Evolutionary conservation across 2,888 invertebrate genomes (phyloP).

Genomic region (Lumbricus terrestris): DNA sequence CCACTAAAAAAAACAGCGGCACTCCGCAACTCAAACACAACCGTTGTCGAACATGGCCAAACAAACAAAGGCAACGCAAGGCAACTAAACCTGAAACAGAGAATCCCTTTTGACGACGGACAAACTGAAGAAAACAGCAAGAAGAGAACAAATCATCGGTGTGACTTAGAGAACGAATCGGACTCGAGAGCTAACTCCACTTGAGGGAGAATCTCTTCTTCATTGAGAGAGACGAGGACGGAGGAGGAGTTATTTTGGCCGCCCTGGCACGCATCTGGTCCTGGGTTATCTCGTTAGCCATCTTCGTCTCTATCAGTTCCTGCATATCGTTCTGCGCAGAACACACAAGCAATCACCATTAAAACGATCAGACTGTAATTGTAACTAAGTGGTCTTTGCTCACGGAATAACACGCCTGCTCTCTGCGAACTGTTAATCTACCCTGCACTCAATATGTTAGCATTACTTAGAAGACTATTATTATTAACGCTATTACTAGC

Average conservation of each 20-base stretch:
- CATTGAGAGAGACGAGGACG: neutral
- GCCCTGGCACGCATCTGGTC: conserved; percentile 40
- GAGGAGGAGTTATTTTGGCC: neutral
- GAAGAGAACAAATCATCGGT: too few species aligned
- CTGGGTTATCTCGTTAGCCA: conserved; percentile 73
- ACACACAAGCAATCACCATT: conserved; percentile 43
- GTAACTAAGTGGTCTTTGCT: too few species aligned
- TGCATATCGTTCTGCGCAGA: conserved; percentile 86
- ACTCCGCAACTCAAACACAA: neutral
- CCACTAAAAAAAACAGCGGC: neutral
- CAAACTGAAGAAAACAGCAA: neutral
- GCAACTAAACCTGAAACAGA: neutral
- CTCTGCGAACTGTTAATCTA: too few species aligned
- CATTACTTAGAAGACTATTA: too few species aligned
- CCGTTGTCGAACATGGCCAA: neutral
- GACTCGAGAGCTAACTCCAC: conserved; percentile 20
- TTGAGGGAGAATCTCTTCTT: conserved; percentile 21
- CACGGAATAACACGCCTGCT: too few species aligned
- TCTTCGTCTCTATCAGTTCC: conserved; percentile 83
- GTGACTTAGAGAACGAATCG: neutral
- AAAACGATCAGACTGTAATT: neutral
- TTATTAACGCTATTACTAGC: too few species aligned
- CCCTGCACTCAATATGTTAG: too few species aligned
- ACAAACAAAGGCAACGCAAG: neutral
- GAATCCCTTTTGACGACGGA: neutral